Conservation (phyloP, 2,113 vertebrate species). For the Coptodon rendalli region DNA sequence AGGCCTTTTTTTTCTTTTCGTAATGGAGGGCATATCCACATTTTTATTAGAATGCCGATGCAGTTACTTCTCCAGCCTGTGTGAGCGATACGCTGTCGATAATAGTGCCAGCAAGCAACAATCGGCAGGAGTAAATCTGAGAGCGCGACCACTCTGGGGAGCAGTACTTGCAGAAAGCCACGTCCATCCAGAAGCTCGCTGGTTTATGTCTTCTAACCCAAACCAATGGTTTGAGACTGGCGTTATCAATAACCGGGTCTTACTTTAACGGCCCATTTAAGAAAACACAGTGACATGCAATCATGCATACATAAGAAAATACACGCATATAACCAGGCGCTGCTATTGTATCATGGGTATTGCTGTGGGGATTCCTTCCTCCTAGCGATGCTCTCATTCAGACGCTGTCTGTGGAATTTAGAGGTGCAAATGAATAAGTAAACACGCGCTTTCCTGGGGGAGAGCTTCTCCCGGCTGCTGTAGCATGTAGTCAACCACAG, state of each 20-base stretch:
- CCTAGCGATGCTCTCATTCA: slow-evolving; percentile 43
- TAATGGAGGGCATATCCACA: slow-evolving; percentile 44
- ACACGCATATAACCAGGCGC: slow-evolving; percentile 1
- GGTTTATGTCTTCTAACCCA: slow-evolving; percentile 16
- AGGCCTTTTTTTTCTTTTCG: slow-evolving; percentile 18
- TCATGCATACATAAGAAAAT: slow-evolving; percentile 36
- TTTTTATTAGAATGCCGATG: slow-evolving; percentile 59
- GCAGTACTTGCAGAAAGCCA: slow-evolving; percentile 33
- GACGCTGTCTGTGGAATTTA: slow-evolving; percentile 57
- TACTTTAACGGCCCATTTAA: slow-evolving; percentile 53
- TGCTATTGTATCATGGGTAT: slow-evolving; percentile 52
- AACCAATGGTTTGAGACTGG: slow-evolving; percentile 47
- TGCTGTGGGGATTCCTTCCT: slow-evolving; percentile 59
- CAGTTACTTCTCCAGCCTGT: slow-evolving; percentile 44
- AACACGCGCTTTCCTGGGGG: slow-evolving; percentile 66
- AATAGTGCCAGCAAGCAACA: slow-evolving; percentile 41
- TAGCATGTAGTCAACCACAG: slow-evolving; percentile 62
- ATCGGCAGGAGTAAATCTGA: slow-evolving; percentile 46
- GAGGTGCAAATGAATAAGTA: slow-evolving; percentile 76
- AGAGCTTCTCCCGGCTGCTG: slow-evolving; percentile 65
- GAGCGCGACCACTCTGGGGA: slow-evolving; percentile 29
- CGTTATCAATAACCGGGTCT: slow-evolving; percentile 61
- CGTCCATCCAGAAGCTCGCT: slow-evolving; percentile 4
- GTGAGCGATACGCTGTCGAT: slow-evolving; percentile 57
- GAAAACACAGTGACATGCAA: slow-evolving; percentile 30